Evolutionary conservation across 2,797 vertebrate species (phyloP).

Genomic region (Hyperoplus lanceolatus): DNA sequence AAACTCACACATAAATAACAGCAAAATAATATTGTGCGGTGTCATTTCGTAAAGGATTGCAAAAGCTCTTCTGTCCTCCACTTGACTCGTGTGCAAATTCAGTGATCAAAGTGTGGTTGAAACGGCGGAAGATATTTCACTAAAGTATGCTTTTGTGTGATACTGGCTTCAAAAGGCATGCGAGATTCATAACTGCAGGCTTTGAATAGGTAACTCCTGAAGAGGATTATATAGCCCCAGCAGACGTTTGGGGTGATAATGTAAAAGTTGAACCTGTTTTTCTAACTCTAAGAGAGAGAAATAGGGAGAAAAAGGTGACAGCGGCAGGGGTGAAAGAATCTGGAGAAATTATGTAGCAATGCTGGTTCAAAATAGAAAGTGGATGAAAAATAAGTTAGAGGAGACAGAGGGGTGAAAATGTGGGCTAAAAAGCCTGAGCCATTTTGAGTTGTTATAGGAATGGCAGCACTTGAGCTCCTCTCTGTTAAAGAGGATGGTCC

Average conservation of each 20-base stretch:
- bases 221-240: conserved; percentile 60
- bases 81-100: conserved; percentile 66
- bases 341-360: not conserved
- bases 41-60: conserved; percentile 76
- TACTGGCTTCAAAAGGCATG: conserved; percentile 75
- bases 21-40: conserved; percentile 75
- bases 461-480: not conserved
- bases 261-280: conserved; percentile 68
- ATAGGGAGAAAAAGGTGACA: not conserved
- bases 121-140: conserved; percentile 78
- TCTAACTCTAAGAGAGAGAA: conserved; percentile 36
- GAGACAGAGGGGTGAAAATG: not conserved
- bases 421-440: not conserved
- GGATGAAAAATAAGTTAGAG: conserved; percentile 5
- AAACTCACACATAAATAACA: conserved; percentile 72
- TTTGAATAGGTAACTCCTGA: conserved; percentile 71
- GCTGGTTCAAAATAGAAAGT: not conserved
- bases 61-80: conserved; percentile 66
- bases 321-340: conserved; percentile 7
- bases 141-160: conserved; percentile 66
- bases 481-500: not conserved
- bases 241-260: conserved; percentile 64
- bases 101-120: conserved; percentile 78
- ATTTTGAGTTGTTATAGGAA: not conserved
- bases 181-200: conserved; percentile 76